Conservation (phyloP, 2,888 invertebrate genomes). For the Latrodectus elegans region DNA sequence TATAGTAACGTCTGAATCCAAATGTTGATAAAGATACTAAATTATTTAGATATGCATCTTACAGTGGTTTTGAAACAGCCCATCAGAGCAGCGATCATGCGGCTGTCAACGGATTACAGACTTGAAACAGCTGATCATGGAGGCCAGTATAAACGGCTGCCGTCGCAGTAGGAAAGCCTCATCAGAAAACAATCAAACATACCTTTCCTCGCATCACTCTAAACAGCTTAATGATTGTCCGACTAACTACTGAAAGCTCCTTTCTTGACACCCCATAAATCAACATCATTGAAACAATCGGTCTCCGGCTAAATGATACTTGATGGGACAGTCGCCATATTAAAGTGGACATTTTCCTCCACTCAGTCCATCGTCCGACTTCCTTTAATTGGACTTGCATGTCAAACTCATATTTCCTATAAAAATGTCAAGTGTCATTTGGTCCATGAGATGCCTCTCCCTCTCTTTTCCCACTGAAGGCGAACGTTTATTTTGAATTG, state of each 20-base stretch:
- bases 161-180: not conserved
- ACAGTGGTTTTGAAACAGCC: no score
- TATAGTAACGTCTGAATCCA: no score
- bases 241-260: not conserved
- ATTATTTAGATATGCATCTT: no score
- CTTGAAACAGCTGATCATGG: no score
- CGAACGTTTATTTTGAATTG: no score
- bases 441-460: conserved; percentile 22
- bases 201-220: not conserved
- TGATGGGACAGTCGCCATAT: conserved; percentile 23
- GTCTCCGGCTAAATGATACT: conserved; percentile 24
- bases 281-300: conserved; percentile 52
- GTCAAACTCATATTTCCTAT: conserved; percentile 65
- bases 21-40: no score
- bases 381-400: conserved; percentile 66
- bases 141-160: no score
- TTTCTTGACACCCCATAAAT: conserved; percentile 40
- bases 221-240: not conserved
- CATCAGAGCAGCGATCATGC: no score
- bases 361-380: conserved; percentile 25
- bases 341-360: conserved; percentile 46
- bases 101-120: no score
- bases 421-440: conserved; percentile 49
- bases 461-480: no score
- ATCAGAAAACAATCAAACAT: not conserved